A percentile compares a stretch with the other conserved stretches of the same genome.
Conservation (phyloP, 2,888 invertebrate species). For the Nemotelus nigrinus region DNA sequence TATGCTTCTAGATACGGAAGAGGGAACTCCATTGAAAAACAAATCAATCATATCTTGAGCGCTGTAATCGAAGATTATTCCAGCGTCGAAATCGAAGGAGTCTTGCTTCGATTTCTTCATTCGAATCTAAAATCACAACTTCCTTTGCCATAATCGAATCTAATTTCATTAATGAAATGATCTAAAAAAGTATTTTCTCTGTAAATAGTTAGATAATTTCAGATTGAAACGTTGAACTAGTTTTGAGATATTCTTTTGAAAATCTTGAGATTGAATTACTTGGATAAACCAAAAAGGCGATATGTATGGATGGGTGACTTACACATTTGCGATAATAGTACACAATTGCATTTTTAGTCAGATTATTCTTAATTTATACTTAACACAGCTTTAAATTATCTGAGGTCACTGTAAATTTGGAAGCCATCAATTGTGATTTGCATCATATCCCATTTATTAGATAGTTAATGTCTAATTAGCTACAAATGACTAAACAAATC, state of each 20-base stretch:
- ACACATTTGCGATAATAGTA: no score
- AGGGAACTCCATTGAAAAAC: slow-evolving; percentile 64
- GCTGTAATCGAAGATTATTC: neutral
- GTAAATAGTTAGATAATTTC: neutral
- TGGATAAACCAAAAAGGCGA: neutral
- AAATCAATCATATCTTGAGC: slow-evolving; percentile 42
- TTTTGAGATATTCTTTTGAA: neutral
- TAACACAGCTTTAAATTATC: no score
- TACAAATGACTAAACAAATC: no score
- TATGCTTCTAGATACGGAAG: slow-evolving; percentile 56
- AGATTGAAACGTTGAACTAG: neutral
- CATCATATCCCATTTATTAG: no score
- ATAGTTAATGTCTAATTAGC: no score
- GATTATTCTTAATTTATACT: no score
- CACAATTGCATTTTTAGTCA: no score
- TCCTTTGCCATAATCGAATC: slow-evolving; percentile 9
- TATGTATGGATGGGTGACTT: neutral
- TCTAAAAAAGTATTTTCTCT: neutral
- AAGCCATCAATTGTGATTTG: no score
- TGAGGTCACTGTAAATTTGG: no score
- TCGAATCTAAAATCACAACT: neutral
- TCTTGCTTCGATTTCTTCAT: neutral
- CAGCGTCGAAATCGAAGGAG: neutral
- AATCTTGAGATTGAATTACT: neutral
- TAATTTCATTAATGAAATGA: neutral